Conservation (phyloP, 2,113 vertebrate genomes). For the Agapornis roseicollis region DNA sequence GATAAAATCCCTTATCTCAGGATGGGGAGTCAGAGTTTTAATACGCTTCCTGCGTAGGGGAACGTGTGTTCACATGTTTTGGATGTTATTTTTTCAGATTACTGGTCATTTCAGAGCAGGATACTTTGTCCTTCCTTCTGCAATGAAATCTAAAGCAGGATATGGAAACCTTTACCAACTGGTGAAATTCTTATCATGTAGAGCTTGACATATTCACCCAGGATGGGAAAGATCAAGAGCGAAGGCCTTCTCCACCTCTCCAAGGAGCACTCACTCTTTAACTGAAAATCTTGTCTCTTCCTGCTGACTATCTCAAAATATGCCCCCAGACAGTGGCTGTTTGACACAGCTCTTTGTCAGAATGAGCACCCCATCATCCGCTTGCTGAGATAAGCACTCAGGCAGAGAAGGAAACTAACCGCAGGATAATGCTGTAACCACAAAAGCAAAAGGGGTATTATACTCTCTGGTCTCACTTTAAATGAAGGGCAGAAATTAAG, state of each 20-base stretch:
- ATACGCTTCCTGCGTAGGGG: not conserved
- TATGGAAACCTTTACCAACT: not conserved
- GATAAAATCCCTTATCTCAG: not conserved
- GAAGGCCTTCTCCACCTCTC: not conserved
- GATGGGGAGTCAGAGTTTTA: not conserved
- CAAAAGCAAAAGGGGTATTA: slow-evolving; percentile 21
- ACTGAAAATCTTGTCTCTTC: not conserved
- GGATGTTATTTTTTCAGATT: not conserved
- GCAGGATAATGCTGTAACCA: not conserved
- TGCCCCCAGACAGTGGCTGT: not conserved
- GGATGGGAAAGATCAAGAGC: not conserved
- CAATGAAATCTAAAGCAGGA: not conserved
- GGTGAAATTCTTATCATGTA: not conserved
- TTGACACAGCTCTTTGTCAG: not conserved
- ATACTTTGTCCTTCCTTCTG: not conserved
- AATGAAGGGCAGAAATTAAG: slow-evolving; percentile 36
- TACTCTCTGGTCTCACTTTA: not conserved
- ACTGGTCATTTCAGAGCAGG: not conserved
- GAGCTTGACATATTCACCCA: not conserved
- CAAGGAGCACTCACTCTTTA: not conserved
- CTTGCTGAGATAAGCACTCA: slow-evolving; percentile 26
- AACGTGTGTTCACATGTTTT: not conserved
- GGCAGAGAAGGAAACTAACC: slow-evolving; percentile 13
- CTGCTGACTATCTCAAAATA: not conserved
- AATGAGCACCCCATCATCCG: not conserved